phyloP scores from a whole-genome alignment of 1,140 invertebrate species.

The Piezodorus guildinii region DNA sequence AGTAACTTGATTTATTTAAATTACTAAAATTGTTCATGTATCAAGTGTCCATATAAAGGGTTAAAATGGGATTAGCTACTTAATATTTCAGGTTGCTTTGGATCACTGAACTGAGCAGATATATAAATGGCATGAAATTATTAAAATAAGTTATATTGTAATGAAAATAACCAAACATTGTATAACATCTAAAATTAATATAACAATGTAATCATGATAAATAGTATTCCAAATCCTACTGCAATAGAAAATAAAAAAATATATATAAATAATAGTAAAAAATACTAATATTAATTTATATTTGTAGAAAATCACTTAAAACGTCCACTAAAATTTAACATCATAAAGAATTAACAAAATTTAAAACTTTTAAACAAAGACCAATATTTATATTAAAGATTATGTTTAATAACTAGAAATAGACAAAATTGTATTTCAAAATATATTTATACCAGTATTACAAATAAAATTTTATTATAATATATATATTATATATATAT shows the following conservation, averaged over 20 bases:
- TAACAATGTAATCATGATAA: slow-evolving; percentile 1
- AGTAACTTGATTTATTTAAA: too few species aligned
- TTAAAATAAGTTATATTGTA: not conserved
- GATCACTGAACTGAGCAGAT: not conserved
- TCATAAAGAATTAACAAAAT: not conserved
- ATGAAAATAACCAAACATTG: not conserved
- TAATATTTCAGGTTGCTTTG: too few species aligned
- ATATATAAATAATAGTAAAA: not conserved
- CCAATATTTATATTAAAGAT: slow-evolving; percentile 20
- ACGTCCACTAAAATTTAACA: slow-evolving; percentile 3
- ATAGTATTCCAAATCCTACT: not conserved
- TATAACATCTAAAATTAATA: not conserved
- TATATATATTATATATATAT: too few species aligned
- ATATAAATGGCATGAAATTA: not conserved
- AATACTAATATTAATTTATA: not conserved
- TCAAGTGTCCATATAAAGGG: too few species aligned
- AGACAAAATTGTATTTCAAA: slow-evolving; percentile 21
- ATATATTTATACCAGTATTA: slow-evolving; percentile 28
- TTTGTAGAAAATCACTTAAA: not conserved
- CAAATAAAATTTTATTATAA: slow-evolving; percentile 17
- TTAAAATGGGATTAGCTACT: too few species aligned
- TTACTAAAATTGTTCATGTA: too few species aligned
- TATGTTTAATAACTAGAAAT: slow-evolving; percentile 16
- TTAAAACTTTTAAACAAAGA: slow-evolving; percentile 8
- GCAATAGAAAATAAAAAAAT: not conserved